These are phyloP conservation scores for Xiphophorus maculatus DNA, from an alignment of 2,113 vertebrate species.

Conservation along the genomic window DNA sequence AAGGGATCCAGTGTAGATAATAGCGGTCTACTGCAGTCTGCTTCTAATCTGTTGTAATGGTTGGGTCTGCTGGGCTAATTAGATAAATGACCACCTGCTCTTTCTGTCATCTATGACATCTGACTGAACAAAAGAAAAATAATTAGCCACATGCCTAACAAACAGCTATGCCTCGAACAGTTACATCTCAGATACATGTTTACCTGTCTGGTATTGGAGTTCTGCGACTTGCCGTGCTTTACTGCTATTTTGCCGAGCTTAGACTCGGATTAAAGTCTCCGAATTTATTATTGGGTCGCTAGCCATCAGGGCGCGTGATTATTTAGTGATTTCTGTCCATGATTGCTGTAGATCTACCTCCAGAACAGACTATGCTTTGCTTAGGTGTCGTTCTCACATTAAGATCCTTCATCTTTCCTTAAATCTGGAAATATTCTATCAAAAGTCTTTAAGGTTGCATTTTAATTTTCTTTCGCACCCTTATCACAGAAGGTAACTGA, in stretches of 20 bases:
- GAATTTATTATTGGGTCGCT: constrained; percentile 46
- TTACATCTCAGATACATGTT: constrained; percentile 53
- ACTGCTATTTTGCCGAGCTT: constrained; percentile 41
- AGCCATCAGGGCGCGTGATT: constrained; percentile 37
- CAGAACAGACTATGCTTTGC: neutral
- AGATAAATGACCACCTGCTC: constrained; percentile 80
- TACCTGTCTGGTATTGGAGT: constrained; percentile 68
- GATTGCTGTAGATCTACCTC: constrained; percentile 31
- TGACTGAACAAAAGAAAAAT: constrained; percentile 79
- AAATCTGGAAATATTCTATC: neutral
- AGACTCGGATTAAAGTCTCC: constrained; percentile 69
- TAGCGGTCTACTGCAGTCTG: constrained; percentile 32
- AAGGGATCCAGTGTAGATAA: constrained; percentile 14
- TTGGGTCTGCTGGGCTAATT: constrained; percentile 75
- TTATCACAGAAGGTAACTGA: neutral
- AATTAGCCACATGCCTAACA: constrained; percentile 67
- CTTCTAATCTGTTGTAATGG: constrained; percentile 64
- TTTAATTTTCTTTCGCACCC: neutral
- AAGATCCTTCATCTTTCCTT: neutral
- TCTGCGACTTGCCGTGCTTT: constrained; percentile 65
- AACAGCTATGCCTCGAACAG: constrained; percentile 55
- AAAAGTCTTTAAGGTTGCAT: neutral
- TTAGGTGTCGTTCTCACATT: neutral
- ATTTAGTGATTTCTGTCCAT: constrained; percentile 58
- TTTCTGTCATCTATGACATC: constrained; percentile 73